These are phyloP conservation scores for Neodiprion lecontei DNA, from an alignment of 1,140 invertebrate genomes.

Conservation along the genomic window DNA sequence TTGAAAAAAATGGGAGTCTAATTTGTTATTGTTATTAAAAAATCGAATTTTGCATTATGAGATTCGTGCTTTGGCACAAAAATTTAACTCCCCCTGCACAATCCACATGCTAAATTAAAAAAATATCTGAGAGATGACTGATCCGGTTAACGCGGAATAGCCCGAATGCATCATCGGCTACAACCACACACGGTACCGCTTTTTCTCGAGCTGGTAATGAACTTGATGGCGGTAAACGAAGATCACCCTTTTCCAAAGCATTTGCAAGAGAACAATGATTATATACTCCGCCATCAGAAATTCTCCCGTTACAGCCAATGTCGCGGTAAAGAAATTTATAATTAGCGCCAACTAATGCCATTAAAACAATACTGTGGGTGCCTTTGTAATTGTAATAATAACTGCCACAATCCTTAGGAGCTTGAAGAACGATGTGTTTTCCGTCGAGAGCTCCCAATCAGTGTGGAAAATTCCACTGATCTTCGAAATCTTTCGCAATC, in stretches of 20 bases:
- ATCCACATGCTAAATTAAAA: too few relatives aligned
- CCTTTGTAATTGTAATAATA: constrained; percentile 58
- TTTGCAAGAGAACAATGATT: too few relatives aligned
- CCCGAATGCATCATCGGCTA: constrained; percentile 33
- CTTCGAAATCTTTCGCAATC: too few relatives aligned
- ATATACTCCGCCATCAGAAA: constrained; percentile 47
- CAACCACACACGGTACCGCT: constrained; percentile 32
- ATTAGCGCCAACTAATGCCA: constrained; percentile 49
- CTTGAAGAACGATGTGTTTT: constrained; percentile 45
- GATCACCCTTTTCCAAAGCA: constrained; percentile 18
- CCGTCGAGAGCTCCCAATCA: constrained; percentile 56
- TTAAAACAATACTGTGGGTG: constrained; percentile 47
- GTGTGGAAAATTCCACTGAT: constrained; percentile 32
- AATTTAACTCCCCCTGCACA: too few relatives aligned
- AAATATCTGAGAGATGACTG: too few relatives aligned
- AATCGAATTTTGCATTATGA: too few relatives aligned
- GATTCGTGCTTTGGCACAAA: too few relatives aligned
- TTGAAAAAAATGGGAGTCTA: too few relatives aligned
- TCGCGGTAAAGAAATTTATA: constrained; percentile 49
- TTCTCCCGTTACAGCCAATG: constrained; percentile 46
- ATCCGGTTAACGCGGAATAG: too few relatives aligned
- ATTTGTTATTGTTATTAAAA: too few relatives aligned
- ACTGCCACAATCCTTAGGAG: too few relatives aligned
- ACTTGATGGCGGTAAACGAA: constrained; percentile 21
- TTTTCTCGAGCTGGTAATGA: constrained; percentile 28